Evolutionary conservation across 64 coral and sea anemone species (phyloP), one percentile per base, ranked within the genome.

Genomic region (Dendrophyllia cribrosa): DNA sequence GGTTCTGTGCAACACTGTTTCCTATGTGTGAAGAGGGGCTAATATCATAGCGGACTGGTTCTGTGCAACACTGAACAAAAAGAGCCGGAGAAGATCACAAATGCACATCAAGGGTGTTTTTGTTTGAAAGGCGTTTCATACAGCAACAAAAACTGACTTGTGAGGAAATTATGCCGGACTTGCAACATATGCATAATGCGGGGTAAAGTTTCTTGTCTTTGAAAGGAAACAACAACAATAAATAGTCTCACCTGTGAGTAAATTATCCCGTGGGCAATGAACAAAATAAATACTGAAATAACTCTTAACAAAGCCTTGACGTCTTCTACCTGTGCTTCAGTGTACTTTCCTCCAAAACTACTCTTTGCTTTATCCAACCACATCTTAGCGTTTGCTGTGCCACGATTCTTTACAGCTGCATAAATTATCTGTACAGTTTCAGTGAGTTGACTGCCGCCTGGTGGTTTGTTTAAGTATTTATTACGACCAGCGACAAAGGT

Each of bases 311-410:
- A 58, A 25, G 78, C 70, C 53, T 89, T 96, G 16, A 96, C 90
- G 85, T 96, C 95, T 70, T 96, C 95, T 48, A 96, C 95, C 12
- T 96, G 77, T 17, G 68, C 58, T 9, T 83, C 79, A 43, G 77
- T 89, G 68, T 85, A 96, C 43, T 71, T 71, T 56, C 95, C 95
- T 58, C 90, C 95, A 86, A 34, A 96, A 73, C 51, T 60, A 8
- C 76, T 21, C 59, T 93, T 96, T 62, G 95, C 95, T 43, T 72
- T 67, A 56, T 96, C 95, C 46, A 96, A 50, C 95, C 95, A 96
- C 16, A 43, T 76, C 6, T 25, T 10, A 45, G 17, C 20, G 64
- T 65, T 79, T 75, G 44, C 19, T 58, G 67, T 14, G 13, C 52
- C 49, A 12, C 68, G 75, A 43, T 77, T 82, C 62, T 60, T 92